phyloP scores from a whole-genome alignment of 2,888 invertebrate species.

The Meliscaeva auricollis region DNA sequence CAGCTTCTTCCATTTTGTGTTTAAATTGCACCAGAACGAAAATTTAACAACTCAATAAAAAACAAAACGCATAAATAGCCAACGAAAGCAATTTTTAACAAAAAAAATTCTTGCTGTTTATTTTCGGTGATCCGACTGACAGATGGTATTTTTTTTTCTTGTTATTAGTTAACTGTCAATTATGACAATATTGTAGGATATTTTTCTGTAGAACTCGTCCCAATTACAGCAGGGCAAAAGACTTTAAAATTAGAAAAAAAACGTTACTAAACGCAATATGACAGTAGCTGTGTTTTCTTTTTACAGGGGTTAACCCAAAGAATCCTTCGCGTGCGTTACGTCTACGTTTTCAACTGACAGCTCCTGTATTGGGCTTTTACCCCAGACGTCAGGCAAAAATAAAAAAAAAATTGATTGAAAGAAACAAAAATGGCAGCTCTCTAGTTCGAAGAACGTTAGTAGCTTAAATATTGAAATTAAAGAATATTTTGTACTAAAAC shows the following conservation, averaged over 20 bases:
- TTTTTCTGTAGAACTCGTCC: neutral
- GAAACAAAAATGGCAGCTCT: too few relatives aligned
- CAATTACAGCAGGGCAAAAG: neutral
- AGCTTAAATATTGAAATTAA: too few relatives aligned
- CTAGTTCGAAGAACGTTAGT: too few relatives aligned
- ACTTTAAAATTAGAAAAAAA: neutral
- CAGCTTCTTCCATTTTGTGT: constrained; percentile 83
- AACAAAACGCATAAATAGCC: constrained; percentile 35
- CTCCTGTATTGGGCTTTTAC: too few relatives aligned
- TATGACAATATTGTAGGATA: neutral
- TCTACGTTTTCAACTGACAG: too few relatives aligned
- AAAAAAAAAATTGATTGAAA: too few relatives aligned
- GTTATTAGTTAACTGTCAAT: constrained; percentile 26
- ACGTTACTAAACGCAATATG: too few relatives aligned
- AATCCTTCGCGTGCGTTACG: too few relatives aligned
- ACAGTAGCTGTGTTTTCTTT: too few relatives aligned
- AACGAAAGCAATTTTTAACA: constrained; percentile 31
- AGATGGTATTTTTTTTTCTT: constrained; percentile 1
- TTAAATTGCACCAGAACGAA: neutral
- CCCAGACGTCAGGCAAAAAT: too few relatives aligned
- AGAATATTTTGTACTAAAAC: too few relatives aligned
- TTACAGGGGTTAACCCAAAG: too few relatives aligned
- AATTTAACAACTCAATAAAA: constrained; percentile 1
- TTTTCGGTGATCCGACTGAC: constrained; percentile 14
- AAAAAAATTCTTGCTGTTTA: constrained; percentile 36